Base-by-base conservation (phyloP, 1,140 invertebrate genomes). In the Protaetia brevitarsis region DNA sequence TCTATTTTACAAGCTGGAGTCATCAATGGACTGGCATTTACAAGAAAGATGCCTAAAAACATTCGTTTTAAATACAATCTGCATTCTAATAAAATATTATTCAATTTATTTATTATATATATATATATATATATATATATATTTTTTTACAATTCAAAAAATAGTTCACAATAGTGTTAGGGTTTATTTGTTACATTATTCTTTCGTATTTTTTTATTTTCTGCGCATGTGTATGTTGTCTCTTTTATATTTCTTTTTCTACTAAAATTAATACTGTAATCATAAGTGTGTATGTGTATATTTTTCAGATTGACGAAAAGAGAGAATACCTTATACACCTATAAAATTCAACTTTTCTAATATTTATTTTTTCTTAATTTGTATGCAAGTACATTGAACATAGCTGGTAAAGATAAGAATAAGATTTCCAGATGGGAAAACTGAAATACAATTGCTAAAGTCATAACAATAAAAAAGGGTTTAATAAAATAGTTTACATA, bases 1-100 rank as follows among this genome's bases (percentile, higher is more conserved):
- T 64, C 63, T 74, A 73, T 72, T 66, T 69, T 71, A 73, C 72
- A 74, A 72, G 71, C 69, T 62, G 31, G 21, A 66, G 31, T 62
- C 31, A n/a, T 29, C 57, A 59, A 29, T 28, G 29, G 57, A 59
- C 57, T 23, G 57, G 57, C 57, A 59, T 59, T 28, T 27, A 59
- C 57, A 59, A 59, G 56, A 57, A 57, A 41, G 41, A 51, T 59
- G 57, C 57, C 57, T 31, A 59, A 13, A 51, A 51, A 51, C 21
- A 51, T 51, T 51, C 26, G 16, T 51, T 45, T 37, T 37, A 37
- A 37, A 37, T 37, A 37, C 34, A 60, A 29, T 36, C 29, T 36
- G 60, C 31, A 62, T 31, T 62, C 60, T 62, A 62, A 62, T 62
- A 62, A 62, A 62, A 62, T 62, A 62, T 62, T 62, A 59, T n/a